Conservation (phyloP, 2,888 invertebrate genomes). For the Tetropium fuscum region DNA sequence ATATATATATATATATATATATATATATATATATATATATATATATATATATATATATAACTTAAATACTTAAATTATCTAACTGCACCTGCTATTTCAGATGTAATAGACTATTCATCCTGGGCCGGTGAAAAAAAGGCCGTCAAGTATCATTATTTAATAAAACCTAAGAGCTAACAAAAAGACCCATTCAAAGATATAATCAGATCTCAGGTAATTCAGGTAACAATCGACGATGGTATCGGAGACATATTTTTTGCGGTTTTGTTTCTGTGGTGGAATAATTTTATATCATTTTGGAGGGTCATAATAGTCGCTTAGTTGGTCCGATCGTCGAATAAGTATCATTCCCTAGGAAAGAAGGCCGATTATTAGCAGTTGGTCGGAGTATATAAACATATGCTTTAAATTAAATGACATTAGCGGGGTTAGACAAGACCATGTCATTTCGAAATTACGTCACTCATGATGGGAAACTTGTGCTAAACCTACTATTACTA, state of each 20-base stretch:
- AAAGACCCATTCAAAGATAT: slow-evolving; percentile 19
- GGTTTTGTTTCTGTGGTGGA: slow-evolving; percentile 47
- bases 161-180: slow-evolving; percentile 4
- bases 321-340: slow-evolving; percentile 44
- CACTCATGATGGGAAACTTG: slow-evolving; percentile 42
- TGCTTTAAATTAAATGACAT: slow-evolving; percentile 62
- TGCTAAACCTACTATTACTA: slow-evolving; percentile 41
- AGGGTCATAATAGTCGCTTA: slow-evolving; percentile 52
- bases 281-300: slow-evolving; percentile 57
- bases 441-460: slow-evolving; percentile 56
- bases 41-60: too few relatives aligned
- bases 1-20: too few relatives aligned
- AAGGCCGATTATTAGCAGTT: slow-evolving; percentile 38
- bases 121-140: not conserved
- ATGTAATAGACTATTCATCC: not conserved
- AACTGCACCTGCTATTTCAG: not conserved
- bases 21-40: too few relatives aligned
- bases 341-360: slow-evolving; percentile 38
- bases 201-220: slow-evolving; percentile 35
- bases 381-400: slow-evolving; percentile 53
- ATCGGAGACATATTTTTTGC: slow-evolving; percentile 54
- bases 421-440: slow-evolving; percentile 52
- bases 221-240: slow-evolving; percentile 46
- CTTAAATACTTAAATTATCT: too few relatives aligned
- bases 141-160: slow-evolving; percentile 4